Percentiles rank a stretch among this genome's conserved stretches.
Evolutionary conservation across 37 sponge, comb jelly and placozoan species (phyloP).

Genomic region (Aplysina aerophoba): DNA sequence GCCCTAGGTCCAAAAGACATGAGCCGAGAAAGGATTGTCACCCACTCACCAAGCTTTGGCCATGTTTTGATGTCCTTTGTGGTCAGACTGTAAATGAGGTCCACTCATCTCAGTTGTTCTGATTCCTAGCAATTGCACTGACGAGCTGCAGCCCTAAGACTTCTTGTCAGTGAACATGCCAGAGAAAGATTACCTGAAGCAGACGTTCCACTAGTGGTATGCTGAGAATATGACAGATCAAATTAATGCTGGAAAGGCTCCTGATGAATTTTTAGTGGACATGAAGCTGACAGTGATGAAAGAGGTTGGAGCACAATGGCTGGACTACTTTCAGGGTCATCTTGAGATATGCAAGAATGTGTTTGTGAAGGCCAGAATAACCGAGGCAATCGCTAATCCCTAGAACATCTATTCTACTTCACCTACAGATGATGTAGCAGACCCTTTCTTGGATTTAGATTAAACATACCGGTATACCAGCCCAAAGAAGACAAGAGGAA

Average conservation of each 20-base stretch:
- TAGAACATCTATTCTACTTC: background rate
- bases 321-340: conserved; percentile 3
- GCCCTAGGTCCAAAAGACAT: background rate
- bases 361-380: background rate
- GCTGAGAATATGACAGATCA: background rate
- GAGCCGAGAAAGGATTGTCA: background rate
- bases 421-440: conserved; percentile 2
- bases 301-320: conserved; percentile 8
- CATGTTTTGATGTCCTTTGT: background rate
- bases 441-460: too few relatives aligned
- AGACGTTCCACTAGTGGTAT: conserved; percentile 3
- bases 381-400: conserved; percentile 8
- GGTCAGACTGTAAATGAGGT: background rate
- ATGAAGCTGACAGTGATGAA: conserved; percentile 3
- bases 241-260: background rate
- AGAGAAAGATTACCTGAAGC: background rate
- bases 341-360: background rate
- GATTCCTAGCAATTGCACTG: background rate
- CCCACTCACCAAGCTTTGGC: conserved; percentile 12
- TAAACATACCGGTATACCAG: too few relatives aligned
- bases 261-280: background rate
- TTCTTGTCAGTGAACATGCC: background rate
- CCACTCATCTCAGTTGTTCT: background rate
- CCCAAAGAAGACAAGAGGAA: too few relatives aligned
- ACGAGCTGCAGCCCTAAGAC: conserved; percentile 5